A percentile compares a stretch with the other conserved stretches of the same genome.
phyloP scores from a whole-genome alignment of 2,113 vertebrate genomes.

The Alces alces region DNA sequence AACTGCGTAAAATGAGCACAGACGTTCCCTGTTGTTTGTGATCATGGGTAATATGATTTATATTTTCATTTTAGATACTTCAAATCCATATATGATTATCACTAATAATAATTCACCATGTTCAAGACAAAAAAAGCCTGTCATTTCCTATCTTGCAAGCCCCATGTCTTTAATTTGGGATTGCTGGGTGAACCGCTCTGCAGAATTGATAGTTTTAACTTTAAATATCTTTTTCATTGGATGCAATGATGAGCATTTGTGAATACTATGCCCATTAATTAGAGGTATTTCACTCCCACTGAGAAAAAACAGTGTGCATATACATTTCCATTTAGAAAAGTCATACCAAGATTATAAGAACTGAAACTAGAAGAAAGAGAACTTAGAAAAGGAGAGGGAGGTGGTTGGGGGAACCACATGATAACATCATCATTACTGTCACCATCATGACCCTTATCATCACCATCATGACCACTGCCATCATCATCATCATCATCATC shows the following conservation, averaged over 20 bases:
- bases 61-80: conserved; percentile 2
- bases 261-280: not conserved
- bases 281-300: not conserved
- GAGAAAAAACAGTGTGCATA: not conserved
- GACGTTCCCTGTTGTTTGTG: not conserved
- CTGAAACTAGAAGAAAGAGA: not conserved
- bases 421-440: not conserved
- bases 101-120: not conserved
- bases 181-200: not conserved
- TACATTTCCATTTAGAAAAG: not conserved
- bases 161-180: not conserved
- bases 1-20: not conserved
- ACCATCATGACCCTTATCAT: not conserved
- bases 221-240: not conserved
- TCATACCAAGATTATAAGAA: not conserved
- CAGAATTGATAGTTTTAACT: not conserved
- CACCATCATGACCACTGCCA: not conserved
- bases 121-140: not conserved
- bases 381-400: not conserved
- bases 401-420: not conserved
- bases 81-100: conserved; percentile 31
- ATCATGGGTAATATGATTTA: not conserved
- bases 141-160: not conserved
- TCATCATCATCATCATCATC: accelerated
- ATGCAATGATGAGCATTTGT: not conserved